A percentile compares a stretch with the other conserved stretches of the same genome.
Conservation (phyloP, 2,113 vertebrate genomes). For the Notarius lentiginosus region DNA sequence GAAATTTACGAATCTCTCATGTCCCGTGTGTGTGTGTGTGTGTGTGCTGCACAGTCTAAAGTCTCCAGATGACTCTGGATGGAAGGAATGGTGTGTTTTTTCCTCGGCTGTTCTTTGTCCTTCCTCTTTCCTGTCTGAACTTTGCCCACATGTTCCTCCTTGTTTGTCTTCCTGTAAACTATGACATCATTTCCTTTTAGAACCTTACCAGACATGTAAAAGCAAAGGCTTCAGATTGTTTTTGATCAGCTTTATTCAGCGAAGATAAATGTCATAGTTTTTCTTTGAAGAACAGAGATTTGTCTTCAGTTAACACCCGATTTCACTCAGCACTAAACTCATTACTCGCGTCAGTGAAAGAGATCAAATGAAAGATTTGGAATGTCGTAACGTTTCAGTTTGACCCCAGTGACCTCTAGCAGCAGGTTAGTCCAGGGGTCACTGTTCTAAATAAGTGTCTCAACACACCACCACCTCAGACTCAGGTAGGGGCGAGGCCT, state of each 20-base stretch:
- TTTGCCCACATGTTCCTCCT: slow-evolving; percentile 41
- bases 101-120: slow-evolving; percentile 19
- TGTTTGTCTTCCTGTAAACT: slow-evolving; percentile 48
- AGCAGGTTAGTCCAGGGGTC: neutral
- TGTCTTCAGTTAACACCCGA: neutral
- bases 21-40: slow-evolving; percentile 24
- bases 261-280: neutral
- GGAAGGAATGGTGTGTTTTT: slow-evolving; percentile 41
- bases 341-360: neutral
- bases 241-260: neutral
- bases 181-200: slow-evolving; percentile 38
- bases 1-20: neutral
- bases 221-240: neutral
- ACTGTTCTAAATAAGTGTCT: neutral
- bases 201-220: slow-evolving; percentile 1
- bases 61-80: slow-evolving; percentile 35
- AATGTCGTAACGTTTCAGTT: neutral
- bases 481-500: neutral
- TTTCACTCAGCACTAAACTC: neutral
- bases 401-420: neutral
- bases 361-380: neutral
- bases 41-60: neutral
- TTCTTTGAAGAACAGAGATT: neutral
- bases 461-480: neutral
- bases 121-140: slow-evolving; percentile 40